phyloP scores from a whole-genome alignment of 2,888 invertebrate genomes.

The Catocala nupta region DNA sequence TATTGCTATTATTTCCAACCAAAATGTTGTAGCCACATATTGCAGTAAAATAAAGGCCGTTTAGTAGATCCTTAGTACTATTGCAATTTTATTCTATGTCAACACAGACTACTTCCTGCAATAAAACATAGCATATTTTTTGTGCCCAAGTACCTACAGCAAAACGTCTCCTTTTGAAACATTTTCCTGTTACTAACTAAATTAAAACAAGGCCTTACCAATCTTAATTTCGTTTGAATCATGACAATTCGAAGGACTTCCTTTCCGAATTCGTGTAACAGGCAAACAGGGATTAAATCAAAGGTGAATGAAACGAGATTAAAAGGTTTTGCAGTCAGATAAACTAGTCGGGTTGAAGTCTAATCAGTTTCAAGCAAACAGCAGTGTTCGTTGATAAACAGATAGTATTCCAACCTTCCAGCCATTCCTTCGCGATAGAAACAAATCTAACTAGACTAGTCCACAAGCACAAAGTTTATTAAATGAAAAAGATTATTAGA shows the following conservation, averaged over 20 bases:
- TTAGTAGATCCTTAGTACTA: no score
- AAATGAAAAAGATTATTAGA: conserved; percentile 26
- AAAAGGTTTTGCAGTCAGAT: conserved; percentile 22
- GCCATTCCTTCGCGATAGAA: conserved; percentile 10
- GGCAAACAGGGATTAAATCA: conserved; percentile 27
- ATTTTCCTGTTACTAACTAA: conserved; percentile 18
- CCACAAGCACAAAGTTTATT: conserved; percentile 12
- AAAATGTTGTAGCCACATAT: no score
- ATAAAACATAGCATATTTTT: no score
- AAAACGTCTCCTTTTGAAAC: no score
- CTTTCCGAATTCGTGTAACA: conserved; percentile 28
- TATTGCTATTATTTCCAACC: no score
- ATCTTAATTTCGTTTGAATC: conserved; percentile 30
- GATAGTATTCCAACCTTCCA: conserved; percentile 21
- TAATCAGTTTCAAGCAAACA: conserved; percentile 6
- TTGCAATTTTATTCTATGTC: no score
- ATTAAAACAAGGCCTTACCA: conserved; percentile 19
- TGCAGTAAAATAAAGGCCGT: no score
- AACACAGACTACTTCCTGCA: no score
- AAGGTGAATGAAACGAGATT: conserved; percentile 21
- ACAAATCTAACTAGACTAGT: conserved; percentile 31
- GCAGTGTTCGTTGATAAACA: neutral
- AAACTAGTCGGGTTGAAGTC: conserved; percentile 1
- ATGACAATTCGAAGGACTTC: conserved; percentile 15
- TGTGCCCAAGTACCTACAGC: no score